These are phyloP conservation scores for Campoletis raptor DNA, from an alignment of 2,888 invertebrate genomes.

Conservation along the genomic window DNA sequence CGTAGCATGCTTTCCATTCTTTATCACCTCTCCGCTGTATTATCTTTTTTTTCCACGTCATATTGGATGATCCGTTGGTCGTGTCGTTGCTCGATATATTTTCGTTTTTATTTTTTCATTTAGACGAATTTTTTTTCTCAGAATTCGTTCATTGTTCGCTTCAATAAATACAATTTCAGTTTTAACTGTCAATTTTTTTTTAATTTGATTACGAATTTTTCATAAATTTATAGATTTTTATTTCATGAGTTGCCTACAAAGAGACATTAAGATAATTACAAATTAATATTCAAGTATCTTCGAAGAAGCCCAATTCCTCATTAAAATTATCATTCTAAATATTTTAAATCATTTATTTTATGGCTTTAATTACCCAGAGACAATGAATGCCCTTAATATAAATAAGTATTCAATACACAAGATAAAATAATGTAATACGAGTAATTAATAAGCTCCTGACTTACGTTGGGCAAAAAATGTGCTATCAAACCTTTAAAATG, in stretches of 20 bases:
- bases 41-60: conserved; percentile 45
- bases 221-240: not conserved
- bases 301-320: not conserved
- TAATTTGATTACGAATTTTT: not conserved
- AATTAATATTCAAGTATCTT: not conserved
- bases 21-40: conserved; percentile 44
- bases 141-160: not conserved
- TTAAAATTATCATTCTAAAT: not conserved
- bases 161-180: not conserved
- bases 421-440: not conserved
- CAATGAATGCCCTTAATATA: not conserved
- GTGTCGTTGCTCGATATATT: conserved; percentile 15
- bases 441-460: not conserved
- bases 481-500: not conserved
- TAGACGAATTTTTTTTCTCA: not conserved
- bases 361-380: not conserved
- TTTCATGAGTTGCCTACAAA: not conserved
- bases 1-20: conserved; percentile 61
- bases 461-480: not conserved
- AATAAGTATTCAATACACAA: not conserved
- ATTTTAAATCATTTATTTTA: not conserved
- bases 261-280: too few relatives aligned
- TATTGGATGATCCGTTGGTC: conserved; percentile 39
- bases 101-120: not conserved
- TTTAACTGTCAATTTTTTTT: not conserved